These are phyloP conservation scores for Orthonyx spaldingii DNA, from an alignment of 2,113 vertebrate genomes.

Conservation along the genomic window DNA sequence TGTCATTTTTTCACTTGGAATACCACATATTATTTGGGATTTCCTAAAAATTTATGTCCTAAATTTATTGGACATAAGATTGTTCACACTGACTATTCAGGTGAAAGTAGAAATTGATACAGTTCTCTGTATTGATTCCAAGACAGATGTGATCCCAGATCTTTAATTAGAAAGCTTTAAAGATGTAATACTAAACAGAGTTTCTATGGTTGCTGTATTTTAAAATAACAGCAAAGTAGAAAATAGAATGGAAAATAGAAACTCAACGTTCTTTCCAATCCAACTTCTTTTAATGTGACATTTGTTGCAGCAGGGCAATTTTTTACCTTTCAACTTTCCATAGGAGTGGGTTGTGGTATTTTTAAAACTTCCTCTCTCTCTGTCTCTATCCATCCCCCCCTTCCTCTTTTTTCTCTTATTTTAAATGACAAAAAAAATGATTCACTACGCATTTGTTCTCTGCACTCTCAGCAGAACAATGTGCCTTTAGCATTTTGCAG, in stretches of 20 bases:
- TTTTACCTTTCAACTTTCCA: slow-evolving; percentile 4
- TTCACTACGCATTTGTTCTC: slow-evolving; percentile 11
- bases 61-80: neutral
- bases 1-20: neutral
- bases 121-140: neutral
- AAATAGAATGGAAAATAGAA: neutral
- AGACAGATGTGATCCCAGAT: neutral
- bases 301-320: neutral
- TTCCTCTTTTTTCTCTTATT: neutral
- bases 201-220: neutral
- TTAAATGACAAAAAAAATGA: neutral
- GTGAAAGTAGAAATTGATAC: neutral
- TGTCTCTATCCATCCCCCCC: neutral
- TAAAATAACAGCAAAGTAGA: neutral
- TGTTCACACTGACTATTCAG: neutral
- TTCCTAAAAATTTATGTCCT: neutral
- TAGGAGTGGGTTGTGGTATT: neutral
- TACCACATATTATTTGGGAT: neutral
- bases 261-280: neutral
- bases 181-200: neutral
- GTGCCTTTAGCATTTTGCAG: slow-evolving; percentile 25
- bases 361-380: neutral
- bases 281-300: neutral
- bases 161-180: neutral
- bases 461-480: slow-evolving; percentile 38